Conservation (phyloP, 2,113 vertebrate species). For the Dolichotis patagonum region DNA sequence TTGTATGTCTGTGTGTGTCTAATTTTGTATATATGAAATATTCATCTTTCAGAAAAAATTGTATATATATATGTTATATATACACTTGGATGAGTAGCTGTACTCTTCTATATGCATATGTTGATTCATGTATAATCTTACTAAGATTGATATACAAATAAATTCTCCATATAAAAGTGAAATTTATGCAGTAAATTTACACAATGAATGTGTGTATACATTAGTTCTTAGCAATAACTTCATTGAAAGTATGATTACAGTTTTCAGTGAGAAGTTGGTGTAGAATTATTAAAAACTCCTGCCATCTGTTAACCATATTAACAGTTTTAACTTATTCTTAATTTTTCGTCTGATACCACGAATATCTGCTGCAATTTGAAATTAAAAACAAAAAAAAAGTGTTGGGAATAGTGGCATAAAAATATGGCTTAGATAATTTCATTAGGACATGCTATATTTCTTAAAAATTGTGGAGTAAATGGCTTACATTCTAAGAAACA, state of each 20-base stretch:
- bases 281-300: background rate
- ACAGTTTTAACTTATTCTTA: background rate
- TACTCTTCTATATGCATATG: background rate
- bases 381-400: background rate
- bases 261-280: background rate
- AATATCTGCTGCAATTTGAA: background rate
- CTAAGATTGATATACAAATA: background rate
- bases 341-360: background rate
- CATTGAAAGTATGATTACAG: background rate
- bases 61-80: background rate
- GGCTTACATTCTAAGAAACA: background rate
- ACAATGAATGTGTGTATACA: background rate
- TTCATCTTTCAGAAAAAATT: background rate
- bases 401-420: background rate
- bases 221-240: background rate
- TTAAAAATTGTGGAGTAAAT: background rate
- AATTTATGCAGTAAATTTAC: background rate
- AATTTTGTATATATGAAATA: background rate
- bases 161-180: background rate
- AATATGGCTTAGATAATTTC: background rate
- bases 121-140: background rate
- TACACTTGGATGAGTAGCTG: background rate
- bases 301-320: background rate
- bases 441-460: background rate
- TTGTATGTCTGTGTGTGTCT: background rate